These are phyloP conservation scores for Zelleria hepariella DNA, from an alignment of 2,888 invertebrate species.

Conservation along the genomic window DNA sequence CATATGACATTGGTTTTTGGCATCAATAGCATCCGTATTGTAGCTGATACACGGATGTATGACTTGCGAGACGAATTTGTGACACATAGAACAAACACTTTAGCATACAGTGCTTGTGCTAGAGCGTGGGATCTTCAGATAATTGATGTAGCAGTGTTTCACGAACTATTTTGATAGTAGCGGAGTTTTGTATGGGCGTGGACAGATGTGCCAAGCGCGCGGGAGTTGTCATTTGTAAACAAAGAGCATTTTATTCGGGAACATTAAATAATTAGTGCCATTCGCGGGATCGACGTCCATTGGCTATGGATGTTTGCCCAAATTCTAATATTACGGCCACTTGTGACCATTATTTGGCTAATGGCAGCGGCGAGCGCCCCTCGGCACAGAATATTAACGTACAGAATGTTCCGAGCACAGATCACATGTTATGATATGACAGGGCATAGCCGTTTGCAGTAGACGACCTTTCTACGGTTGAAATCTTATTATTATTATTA, in stretches of 20 bases:
- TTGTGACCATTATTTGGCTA: constrained; percentile 4
- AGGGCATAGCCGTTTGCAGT: no score
- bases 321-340: constrained; percentile 24
- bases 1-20: constrained; percentile 22
- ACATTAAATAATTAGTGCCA: constrained; percentile 36
- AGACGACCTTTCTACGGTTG: no score
- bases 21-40: background rate
- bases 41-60: background rate
- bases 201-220: constrained; percentile 21
- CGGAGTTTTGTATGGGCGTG: background rate
- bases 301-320: constrained; percentile 44
- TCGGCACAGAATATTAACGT: background rate
- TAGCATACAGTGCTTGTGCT: background rate
- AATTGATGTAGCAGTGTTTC: background rate
- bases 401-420: background rate
- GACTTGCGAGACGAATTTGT: background rate
- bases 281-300: constrained; percentile 27
- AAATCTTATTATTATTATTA: no score
- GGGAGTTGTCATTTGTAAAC: constrained; percentile 23
- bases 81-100: background rate
- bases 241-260: constrained; percentile 21
- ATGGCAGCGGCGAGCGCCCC: background rate
- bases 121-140: no score
- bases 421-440: no score
- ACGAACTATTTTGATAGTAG: background rate